Evolutionary conservation across 2,888 invertebrate genomes (phyloP), one percentile per base, ranked within the genome.

Genomic region (Heliothis peltigera): DNA sequence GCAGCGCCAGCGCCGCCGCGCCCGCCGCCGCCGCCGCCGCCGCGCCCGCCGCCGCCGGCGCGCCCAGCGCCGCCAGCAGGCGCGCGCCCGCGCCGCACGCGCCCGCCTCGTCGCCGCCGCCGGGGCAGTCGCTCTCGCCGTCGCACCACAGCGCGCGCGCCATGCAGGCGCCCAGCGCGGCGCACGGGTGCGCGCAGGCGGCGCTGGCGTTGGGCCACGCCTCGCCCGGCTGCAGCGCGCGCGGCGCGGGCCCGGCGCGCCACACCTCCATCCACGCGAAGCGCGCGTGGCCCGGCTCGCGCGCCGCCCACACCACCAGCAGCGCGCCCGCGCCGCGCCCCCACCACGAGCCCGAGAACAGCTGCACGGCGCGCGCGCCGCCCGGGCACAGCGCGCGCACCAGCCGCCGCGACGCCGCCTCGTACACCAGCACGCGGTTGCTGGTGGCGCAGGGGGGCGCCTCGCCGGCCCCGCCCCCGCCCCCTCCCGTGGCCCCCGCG

Each of bases 221-320:
- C 96, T 81, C 96, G 96, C 68, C 97, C 90, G 48, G 72, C 68
- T 59, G 64, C 73, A 79, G 72, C 69, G 75, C 51, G 43, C 78
- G 57, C 54, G 75, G 66, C 51, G 70, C 70, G 17, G 73, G 70
- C 42, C 76, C 80, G n/a, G 83, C 84, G 64, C 85, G 85, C 87
- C 89, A 87, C 75, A 87, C 81, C 74, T 91, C 91, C 86, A 98
- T 95, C 98, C 98, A 98, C 64, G 97, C 96, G 82, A 97, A 96
- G n/a, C 96, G 96, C 53, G 97, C 97, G 56, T 91, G 97, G 32
- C 98, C 98, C n/a, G 96, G 92, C 89, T 98, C 98, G 91, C 97
- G 97, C 87, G 97, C 98, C 84, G 97, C 97, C 77, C 97, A 98
- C 92, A 97, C 97, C 62, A 98, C 96, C 79, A 98, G 97, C 73